Base-by-base conservation (phyloP, 2,113 vertebrate genomes). In the Amblyopsis rosae region DNA sequence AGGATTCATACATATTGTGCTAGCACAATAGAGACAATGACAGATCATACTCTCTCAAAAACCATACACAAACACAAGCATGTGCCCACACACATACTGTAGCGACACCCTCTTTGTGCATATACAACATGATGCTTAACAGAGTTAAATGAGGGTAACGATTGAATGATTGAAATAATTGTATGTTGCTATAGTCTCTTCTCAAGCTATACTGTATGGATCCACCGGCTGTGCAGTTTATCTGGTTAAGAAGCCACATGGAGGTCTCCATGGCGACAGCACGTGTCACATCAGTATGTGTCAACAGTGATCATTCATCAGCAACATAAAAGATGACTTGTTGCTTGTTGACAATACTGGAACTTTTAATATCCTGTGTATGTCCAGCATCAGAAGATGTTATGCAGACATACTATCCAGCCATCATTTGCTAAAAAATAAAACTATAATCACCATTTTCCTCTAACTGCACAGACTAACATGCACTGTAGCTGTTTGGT, bases 211-310 rank as follows among this genome's bases (percentile, higher is more conserved):
- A 71, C 67, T 51, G 9, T 35, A 80, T 59, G 64, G 64, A 80
- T 79, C 72, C 55, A 69, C 59, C 59, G 80, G 84, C 76, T 16
- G 47, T 79, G 70, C 79, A 82, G 79, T 87, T 70, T 75, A 75
- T 70, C 68, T 55, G 7, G 65, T 50, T 59, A 62, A 84, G 72
- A 78, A 49, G 69, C 82, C 74, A 73, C 12, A 65, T 65, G 65
- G 76, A 82, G 57, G 88, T 91, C 89, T 86, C 90, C 76, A 90
- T 90, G 88, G 88, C 70, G 79, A 91, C 77, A 3, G 73, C 87
- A 88, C 70, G 72, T 82, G 86, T 82, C 19, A 62, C 78, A 65
- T 66, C 50, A 72, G 47, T 82, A 67, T 80, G 81, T 82, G 83
- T 59, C 1, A 6, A 70, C 59, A 46, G 79, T 84, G 59, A 61